Conservation (phyloP, 1,140 invertebrate genomes). For the Aphidius ervi region DNA sequence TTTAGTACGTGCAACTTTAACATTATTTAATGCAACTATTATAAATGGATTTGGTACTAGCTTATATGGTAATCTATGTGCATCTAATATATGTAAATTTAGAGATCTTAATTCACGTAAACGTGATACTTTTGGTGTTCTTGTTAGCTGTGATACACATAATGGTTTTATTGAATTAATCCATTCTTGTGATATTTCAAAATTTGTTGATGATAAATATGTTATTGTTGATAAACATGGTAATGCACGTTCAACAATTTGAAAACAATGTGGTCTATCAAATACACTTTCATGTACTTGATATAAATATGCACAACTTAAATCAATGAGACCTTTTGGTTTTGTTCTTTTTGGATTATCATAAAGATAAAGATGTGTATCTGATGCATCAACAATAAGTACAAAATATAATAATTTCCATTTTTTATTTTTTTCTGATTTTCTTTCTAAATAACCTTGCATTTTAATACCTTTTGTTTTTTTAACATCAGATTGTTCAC, state of each 20-base stretch:
- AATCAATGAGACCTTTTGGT: conserved; percentile 92
- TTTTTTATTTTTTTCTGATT: conserved; percentile 92
- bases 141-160: conserved; percentile 85
- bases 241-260: conserved; percentile 88
- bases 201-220: conserved; percentile 80
- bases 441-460: conserved; percentile 91
- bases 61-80: conserved; percentile 79
- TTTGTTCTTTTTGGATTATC: conserved; percentile 96
- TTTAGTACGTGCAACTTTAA: conserved; percentile 84
- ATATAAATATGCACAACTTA: conserved; percentile 92
- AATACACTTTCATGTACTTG: conserved; percentile 96
- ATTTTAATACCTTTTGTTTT: conserved; percentile 90
- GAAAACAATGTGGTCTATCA: conserved; percentile 92
- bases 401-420: conserved; percentile 97
- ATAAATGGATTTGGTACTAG: conserved; percentile 87
- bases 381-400: conserved; percentile 82
- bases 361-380: conserved; percentile 92
- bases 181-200: conserved; percentile 82
- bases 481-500: conserved; percentile 83
- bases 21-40: conserved; percentile 75
- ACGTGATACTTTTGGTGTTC: conserved; percentile 74
- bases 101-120: conserved; percentile 80
- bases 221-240: conserved; percentile 89
- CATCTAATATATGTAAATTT: conserved; percentile 79
- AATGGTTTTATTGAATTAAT: conserved; percentile 85